phyloP scores from a whole-genome alignment of 2,113 vertebrate genomes.

The Aleadryas rufinucha region DNA sequence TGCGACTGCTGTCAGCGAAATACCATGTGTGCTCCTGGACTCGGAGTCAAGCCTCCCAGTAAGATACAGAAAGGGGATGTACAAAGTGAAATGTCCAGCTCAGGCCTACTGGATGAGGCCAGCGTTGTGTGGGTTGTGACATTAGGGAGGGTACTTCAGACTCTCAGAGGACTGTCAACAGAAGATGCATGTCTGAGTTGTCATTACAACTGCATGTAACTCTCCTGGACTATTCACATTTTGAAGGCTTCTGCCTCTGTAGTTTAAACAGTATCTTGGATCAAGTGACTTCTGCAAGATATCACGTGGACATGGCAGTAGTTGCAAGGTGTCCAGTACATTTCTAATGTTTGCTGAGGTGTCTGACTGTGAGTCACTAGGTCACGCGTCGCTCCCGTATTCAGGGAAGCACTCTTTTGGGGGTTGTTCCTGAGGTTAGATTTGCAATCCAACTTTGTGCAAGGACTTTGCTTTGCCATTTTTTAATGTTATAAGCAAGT shows the following conservation, averaged over 20 bases:
- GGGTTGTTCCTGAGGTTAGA: not conserved
- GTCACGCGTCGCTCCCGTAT: not conserved
- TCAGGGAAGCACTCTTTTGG: not conserved
- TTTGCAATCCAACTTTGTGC: not conserved
- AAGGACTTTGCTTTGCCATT: not conserved
- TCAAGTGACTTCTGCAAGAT: not conserved
- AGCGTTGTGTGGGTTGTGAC: rapidly evolving
- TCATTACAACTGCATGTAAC: not conserved
- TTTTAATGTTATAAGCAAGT: not conserved
- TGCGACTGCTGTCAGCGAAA: conserved; percentile 87
- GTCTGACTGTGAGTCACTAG: not conserved
- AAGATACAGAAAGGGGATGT: not conserved
- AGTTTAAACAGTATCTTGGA: not conserved
- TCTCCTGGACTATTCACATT: not conserved
- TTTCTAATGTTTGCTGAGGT: not conserved
- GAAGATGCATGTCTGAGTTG: not conserved
- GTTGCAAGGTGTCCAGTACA: not conserved
- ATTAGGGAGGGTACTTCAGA: not conserved
- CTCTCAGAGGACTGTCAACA: not conserved
- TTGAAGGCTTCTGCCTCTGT: not conserved
- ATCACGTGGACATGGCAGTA: not conserved
- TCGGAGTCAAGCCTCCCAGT: conserved; percentile 74
- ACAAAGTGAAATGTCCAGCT: not conserved
- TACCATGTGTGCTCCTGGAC: conserved; percentile 75
- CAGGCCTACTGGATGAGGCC: not conserved